Evolutionary conservation across 35 echinoderm and acorn worm species (phyloP).

Genomic region (Heliocidaris erythrogramma): DNA sequence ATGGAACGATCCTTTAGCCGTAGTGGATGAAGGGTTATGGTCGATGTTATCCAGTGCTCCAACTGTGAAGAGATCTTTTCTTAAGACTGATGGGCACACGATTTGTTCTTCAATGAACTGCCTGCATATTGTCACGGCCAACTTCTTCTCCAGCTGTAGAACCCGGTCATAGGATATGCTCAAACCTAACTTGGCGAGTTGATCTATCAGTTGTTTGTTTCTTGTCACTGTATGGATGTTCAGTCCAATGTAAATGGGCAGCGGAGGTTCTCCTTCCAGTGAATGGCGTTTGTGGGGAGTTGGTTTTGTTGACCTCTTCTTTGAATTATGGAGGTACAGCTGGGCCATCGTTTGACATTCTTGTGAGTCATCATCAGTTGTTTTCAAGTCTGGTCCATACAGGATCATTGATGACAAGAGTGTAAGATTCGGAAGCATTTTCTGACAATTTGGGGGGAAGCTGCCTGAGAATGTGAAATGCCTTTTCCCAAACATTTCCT

Average conservation of each 20-base stretch:
- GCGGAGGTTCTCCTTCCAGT: slow-evolving; percentile 41
- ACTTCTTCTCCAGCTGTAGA: slow-evolving; percentile 26
- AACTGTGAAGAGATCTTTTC: slow-evolving; percentile 42
- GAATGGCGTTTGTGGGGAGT: slow-evolving; percentile 13
- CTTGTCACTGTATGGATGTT: slow-evolving; percentile 52
- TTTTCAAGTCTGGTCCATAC: neutral
- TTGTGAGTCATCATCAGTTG: slow-evolving; percentile 23
- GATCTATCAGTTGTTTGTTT: slow-evolving; percentile 51
- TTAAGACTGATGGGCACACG: slow-evolving; percentile 45
- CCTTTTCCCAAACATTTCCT: neutral
- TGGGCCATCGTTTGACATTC: neutral
- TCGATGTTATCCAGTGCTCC: slow-evolving; percentile 69
- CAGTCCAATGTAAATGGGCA: slow-evolving; percentile 47
- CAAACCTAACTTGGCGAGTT: slow-evolving; percentile 52
- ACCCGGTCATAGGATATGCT: slow-evolving; percentile 68
- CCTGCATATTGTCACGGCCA: slow-evolving; percentile 46
- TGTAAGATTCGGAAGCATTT: neutral
- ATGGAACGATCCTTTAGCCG: slow-evolving; percentile 58
- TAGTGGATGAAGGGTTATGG: slow-evolving; percentile 51
- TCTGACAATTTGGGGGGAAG: neutral
- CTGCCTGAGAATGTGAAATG: neutral
- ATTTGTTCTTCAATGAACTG: slow-evolving; percentile 41
- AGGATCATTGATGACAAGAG: neutral
- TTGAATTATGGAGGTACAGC: too few relatives aligned
- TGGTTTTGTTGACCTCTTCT: neutral